Evolutionary conservation across 2,113 vertebrate genomes (phyloP), one percentile per base, ranked within the genome.

Genomic region (Tursiops truncatus): DNA sequence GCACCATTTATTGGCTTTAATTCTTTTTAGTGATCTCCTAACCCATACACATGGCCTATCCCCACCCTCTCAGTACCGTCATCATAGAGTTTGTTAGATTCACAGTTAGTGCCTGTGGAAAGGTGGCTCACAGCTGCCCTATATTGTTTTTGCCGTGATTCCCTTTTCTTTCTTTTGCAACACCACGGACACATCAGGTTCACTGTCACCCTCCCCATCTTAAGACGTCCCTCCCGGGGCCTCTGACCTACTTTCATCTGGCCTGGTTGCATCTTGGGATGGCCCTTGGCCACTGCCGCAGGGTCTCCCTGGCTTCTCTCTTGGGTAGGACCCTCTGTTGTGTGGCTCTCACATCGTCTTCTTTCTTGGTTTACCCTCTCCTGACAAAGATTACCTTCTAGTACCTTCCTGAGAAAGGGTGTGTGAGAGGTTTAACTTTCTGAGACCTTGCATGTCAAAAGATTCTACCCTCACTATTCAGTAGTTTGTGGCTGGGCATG

Each of bases 211-310:
- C 23, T 63, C 17, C 6, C 12, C 83, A 44, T 71, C 84, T 83
- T 3, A 23, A 28, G 83, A 38, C 15, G 1, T 15, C 71, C 91
- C 89, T 86, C 23, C 84, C 23, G 28, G 85, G 81, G 95, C 91
- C 82, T 79, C 89, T 63, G 81, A 70, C 96, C 95, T 60, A 95
- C 82, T 96, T 95, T 10, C 36, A 1, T 31, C 50, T 33, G 74
- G 31, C 68, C 47, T 85, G 56, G n/a, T 2, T 62, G 31, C 2
- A 0, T 71, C 65, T 62, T 33, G 36, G 58, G 68, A 84, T n/a
- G 73, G 74, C 33, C 38, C 68, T 44, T 20, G 81, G 91, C 73
- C 8, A 0, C 60, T 6, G 2, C 3, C 14, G 28, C 53, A 10
- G 31, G 58, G 50, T 18, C 26, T 7, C 60, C 60, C 26, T 17